Evolutionary conservation across 2,113 vertebrate species (phyloP).

Genomic region (Brachypodius melanocephalos): DNA sequence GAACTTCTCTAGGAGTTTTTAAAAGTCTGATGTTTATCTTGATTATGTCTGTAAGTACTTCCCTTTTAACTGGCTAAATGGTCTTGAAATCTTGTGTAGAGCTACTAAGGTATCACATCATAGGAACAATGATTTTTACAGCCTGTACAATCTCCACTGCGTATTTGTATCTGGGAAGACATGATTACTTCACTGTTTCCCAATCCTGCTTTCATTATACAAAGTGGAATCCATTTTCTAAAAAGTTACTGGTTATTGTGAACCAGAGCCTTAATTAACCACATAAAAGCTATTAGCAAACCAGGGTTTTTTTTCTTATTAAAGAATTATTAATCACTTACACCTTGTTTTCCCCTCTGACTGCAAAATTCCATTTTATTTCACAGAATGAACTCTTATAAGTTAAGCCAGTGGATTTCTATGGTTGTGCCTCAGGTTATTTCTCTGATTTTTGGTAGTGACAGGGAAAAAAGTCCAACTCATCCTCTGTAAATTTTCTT

Average conservation of each 20-base stretch:
- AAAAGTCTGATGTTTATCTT: background rate
- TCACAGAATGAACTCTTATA: background rate
- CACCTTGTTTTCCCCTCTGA: background rate
- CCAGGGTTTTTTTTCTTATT: background rate
- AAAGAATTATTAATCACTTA: background rate
- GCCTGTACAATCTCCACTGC: background rate
- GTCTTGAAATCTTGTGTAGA: background rate
- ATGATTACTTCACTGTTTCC: background rate
- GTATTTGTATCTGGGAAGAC: background rate
- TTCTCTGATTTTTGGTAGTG: background rate
- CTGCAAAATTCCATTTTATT: constrained; percentile 8
- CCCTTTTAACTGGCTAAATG: background rate
- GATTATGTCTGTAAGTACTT: background rate
- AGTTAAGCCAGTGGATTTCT: background rate
- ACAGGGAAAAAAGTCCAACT: background rate
- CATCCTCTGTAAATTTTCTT: background rate
- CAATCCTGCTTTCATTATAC: background rate
- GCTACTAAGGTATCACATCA: background rate
- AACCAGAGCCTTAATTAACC: background rate
- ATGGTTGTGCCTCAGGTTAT: background rate
- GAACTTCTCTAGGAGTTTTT: background rate
- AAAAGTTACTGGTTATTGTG: background rate
- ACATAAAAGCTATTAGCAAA: background rate
- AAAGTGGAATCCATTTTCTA: background rate
- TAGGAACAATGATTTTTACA: background rate